These are phyloP conservation scores for Oryzias woworae DNA, from an alignment of 2,113 vertebrate genomes.

Conservation along the genomic window DNA sequence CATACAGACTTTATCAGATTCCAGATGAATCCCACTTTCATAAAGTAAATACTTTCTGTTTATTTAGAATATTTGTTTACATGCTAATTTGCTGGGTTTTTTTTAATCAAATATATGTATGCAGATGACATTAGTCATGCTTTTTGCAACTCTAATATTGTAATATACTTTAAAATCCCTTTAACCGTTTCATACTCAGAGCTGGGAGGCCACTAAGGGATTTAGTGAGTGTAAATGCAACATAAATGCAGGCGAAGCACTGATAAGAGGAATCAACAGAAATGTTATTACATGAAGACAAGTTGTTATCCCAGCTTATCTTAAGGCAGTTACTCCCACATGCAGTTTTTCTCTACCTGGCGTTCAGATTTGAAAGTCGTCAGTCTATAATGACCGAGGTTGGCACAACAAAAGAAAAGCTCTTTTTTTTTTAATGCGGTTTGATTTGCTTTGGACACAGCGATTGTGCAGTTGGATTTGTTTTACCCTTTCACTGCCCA, in stretches of 20 bases:
- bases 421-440: constrained; percentile 6
- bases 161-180: neutral
- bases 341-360: constrained; percentile 4
- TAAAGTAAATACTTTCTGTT: neutral
- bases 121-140: neutral
- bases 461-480: constrained; percentile 36
- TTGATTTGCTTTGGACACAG: constrained; percentile 10
- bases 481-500: constrained; percentile 39
- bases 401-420: constrained; percentile 31
- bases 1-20: too few species aligned
- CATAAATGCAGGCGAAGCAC: neutral
- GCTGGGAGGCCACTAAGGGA: neutral
- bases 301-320: neutral
- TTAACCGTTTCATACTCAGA: constrained; percentile 1
- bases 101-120: neutral
- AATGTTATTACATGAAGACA: too few species aligned
- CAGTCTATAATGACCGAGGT: constrained; percentile 6
- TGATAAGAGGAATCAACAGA: neutral
- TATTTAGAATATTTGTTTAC: neutral
- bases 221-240: neutral
- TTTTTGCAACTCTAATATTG: neutral
- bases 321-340: neutral
- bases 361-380: constrained; percentile 14
- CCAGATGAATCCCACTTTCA: neutral
- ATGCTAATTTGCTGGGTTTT: neutral